A percentile compares a stretch with the other conserved stretches of the same genome.
These are phyloP conservation scores for Eupsittula cactorum DNA, from an alignment of 2,113 vertebrate species.

Conservation along the genomic window DNA sequence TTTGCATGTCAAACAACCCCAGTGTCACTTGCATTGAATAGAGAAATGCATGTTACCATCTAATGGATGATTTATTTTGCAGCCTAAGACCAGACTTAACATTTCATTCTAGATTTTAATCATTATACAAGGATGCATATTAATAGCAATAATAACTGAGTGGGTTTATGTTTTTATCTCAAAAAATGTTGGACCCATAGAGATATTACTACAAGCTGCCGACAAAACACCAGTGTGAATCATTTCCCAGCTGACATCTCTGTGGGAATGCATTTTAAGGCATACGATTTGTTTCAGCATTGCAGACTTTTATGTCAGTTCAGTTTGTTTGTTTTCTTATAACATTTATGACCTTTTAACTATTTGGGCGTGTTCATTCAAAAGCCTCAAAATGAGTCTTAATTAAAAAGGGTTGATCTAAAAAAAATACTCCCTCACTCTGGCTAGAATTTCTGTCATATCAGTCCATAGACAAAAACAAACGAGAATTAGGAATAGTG, in stretches of 20 bases:
- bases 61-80: background rate
- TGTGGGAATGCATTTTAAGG: background rate
- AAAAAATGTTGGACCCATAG: background rate
- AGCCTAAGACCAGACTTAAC: background rate
- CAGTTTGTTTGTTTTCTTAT: conserved; percentile 62
- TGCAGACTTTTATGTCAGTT: conserved; percentile 55
- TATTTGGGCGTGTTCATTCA: conserved; percentile 64
- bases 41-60: background rate
- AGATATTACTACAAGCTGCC: background rate
- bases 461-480: conserved; percentile 61
- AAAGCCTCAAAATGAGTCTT: conserved; percentile 63
- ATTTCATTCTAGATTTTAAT: background rate
- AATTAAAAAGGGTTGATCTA: conserved; percentile 66
- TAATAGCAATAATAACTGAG: background rate
- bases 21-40: background rate
- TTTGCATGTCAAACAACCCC: background rate
- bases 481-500: conserved; percentile 46
- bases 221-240: background rate
- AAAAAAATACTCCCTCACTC: conserved; percentile 71
- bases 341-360: conserved; percentile 72
- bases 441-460: conserved; percentile 59
- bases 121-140: background rate
- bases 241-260: conserved; percentile 19
- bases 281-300: conserved; percentile 46
- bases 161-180: background rate